Evolutionary conservation across 2,113 vertebrate genomes (phyloP).

Genomic region (Cepphus grylle): DNA sequence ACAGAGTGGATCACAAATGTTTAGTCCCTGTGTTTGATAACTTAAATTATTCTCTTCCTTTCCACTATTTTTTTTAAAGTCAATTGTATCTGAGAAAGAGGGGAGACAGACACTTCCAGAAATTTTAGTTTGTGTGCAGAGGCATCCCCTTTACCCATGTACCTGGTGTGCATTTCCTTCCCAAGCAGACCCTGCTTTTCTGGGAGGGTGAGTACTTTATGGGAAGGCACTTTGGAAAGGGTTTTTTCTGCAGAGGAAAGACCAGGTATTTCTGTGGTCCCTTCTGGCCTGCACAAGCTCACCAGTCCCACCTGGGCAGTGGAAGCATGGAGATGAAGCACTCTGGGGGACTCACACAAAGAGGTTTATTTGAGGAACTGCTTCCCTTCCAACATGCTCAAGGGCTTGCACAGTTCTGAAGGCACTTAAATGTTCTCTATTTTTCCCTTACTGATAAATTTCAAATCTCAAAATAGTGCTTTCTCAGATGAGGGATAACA

Average conservation of each 20-base stretch:
- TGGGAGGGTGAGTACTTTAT: not conserved
- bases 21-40: not conserved
- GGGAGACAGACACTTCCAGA: not conserved
- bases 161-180: not conserved
- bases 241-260: not conserved
- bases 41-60: not conserved
- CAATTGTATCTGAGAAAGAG: not conserved
- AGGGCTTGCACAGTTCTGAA: not conserved
- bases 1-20: not conserved
- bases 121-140: not conserved
- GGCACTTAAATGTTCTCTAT: not conserved
- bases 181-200: not conserved
- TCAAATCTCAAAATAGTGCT: not conserved
- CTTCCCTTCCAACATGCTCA: not conserved
- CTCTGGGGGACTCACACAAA: not conserved
- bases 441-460: not conserved
- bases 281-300: not conserved
- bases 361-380: not conserved
- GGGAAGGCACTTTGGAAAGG: not conserved
- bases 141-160: rapidly evolving
- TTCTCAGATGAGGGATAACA: not conserved
- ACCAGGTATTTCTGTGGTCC: not conserved
- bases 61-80: not conserved
- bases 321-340: not conserved
- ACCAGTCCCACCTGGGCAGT: not conserved